phyloP scores from a whole-genome alignment of 1,140 invertebrate genomes.

The Drosophila lowei region DNA sequence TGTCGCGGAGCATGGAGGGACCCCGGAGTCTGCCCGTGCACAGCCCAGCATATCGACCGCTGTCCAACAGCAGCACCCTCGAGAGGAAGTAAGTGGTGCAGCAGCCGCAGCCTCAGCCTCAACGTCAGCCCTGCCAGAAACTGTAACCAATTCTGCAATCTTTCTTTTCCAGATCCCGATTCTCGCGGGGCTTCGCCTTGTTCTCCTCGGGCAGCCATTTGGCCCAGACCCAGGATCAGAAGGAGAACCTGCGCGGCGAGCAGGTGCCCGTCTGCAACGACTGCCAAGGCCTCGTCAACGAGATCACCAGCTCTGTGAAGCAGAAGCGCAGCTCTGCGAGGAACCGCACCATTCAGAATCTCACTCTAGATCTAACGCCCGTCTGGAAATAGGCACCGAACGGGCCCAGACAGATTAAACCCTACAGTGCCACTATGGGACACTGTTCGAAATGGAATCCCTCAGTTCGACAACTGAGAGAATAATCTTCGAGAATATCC shows the following conservation, averaged over 20 bases:
- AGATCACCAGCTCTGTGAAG: conserved; percentile 94
- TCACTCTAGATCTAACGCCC: conserved; percentile 91
- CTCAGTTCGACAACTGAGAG: conserved; percentile 16
- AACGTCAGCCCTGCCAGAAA: background rate
- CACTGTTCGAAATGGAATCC: background rate
- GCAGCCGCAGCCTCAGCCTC: too few species aligned
- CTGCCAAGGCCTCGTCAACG: conserved; percentile 96
- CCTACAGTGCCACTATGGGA: conserved; percentile 11
- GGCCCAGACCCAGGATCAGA: conserved; percentile 74
- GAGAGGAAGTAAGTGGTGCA: conserved; percentile 83
- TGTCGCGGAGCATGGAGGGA: conserved; percentile 85
- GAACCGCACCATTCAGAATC: conserved; percentile 90
- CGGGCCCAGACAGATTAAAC: background rate
- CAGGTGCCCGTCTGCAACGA: conserved; percentile 96
- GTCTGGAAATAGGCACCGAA: conserved; percentile 85
- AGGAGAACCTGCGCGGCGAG: conserved; percentile 89
- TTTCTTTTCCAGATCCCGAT: conserved; percentile 71
- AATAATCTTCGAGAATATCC: too few species aligned
- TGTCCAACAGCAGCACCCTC: conserved; percentile 83
- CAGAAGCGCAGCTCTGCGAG: conserved; percentile 90
- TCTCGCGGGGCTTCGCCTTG: conserved; percentile 83
- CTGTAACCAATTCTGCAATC: background rate
- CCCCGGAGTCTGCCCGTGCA: conserved; percentile 84
- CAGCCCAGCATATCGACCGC: conserved; percentile 80
- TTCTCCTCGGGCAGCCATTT: conserved; percentile 83